Base-by-base conservation (phyloP, 2,888 invertebrate species). In the Helicoverpa assulta region DNA sequence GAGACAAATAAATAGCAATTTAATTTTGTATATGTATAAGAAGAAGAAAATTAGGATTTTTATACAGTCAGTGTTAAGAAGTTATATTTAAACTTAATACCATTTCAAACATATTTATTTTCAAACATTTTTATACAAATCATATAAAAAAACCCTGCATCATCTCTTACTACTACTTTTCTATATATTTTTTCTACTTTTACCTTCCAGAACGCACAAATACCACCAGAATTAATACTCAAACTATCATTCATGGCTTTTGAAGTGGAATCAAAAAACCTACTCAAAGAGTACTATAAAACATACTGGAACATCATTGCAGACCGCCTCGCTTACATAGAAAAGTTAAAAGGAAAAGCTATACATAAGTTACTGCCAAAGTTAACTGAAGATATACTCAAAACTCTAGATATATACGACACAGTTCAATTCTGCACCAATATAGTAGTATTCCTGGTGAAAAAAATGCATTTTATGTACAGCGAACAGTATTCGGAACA, bases 221-320 rank as follows among this genome's bases (percentile, higher is more conserved):
- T 88, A 73, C 90, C 90, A 7, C 92, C 94, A 8, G 93, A 94
- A 69, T 70, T 94, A 0, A 81, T 95, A 0, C 78, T 95, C 0
- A 94, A 94, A 75, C 73, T 95, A 5, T 95, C 95, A 0, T 91
- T 87, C 70, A 92, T 94, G 92, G 90, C 93, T 0, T 95, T 95
- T 18, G 92, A 95, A 73, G 75, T 81, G 0, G 90, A 92, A 0
- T 58, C 85, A 0, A 84, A 88, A 43, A 75, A 87, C 3, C 76
- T 93, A 0, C 78, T 94, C 0, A 82, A 78, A 0, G 93, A 94
- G 53, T 92, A 95, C 66, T 78, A 76, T 40, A 95, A 94, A 70
- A 94, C 94, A 0, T 95, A 95, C 71, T 94, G 94, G 92, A 92
- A 91, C 21, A 90, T 95, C 0, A 37, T 95, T 0, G 90, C 86